A percentile compares a stretch with the other conserved stretches of the same genome.
phyloP scores from a whole-genome alignment of 2,113 vertebrate genomes.

The Australoheros scitulus region DNA sequence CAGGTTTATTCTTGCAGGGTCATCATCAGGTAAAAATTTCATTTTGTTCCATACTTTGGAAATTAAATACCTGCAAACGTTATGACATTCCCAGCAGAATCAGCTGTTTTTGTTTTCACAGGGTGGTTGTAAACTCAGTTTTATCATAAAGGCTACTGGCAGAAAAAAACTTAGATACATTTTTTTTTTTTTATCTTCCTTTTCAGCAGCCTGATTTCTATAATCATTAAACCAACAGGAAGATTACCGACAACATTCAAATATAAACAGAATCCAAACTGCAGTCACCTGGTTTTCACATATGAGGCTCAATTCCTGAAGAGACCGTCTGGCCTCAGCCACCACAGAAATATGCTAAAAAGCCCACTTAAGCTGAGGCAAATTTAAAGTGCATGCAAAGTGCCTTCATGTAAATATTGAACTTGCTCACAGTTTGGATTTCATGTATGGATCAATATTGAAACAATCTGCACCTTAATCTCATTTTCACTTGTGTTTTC shows the following conservation, averaged over 20 bases:
- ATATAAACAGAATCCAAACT: not conserved
- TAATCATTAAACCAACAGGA: not conserved
- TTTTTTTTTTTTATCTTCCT: not conserved
- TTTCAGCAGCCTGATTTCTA: not conserved
- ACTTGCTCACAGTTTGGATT: constrained; percentile 57
- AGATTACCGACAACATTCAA: not conserved
- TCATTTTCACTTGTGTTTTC: constrained; percentile 59
- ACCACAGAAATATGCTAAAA: constrained; percentile 43
- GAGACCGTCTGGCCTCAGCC: constrained; percentile 7
- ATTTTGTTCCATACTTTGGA: no score
- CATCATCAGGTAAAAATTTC: no score
- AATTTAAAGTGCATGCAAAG: constrained; percentile 63
- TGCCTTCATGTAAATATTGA: constrained; percentile 69
- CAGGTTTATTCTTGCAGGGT: no score
- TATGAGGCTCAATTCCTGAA: constrained; percentile 14
- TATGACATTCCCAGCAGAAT: no score
- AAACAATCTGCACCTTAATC: constrained; percentile 62
- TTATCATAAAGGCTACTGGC: not conserved
- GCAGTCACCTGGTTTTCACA: not conserved
- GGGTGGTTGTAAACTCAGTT: not conserved
- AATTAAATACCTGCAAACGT: no score
- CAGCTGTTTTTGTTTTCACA: no score
- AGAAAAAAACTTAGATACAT: not conserved
- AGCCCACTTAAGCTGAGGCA: constrained; percentile 52
- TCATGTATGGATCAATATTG: constrained; percentile 65